phyloP scores from a whole-genome alignment of 2,113 vertebrate genomes.

The Engraulis encrasicolus region DNA sequence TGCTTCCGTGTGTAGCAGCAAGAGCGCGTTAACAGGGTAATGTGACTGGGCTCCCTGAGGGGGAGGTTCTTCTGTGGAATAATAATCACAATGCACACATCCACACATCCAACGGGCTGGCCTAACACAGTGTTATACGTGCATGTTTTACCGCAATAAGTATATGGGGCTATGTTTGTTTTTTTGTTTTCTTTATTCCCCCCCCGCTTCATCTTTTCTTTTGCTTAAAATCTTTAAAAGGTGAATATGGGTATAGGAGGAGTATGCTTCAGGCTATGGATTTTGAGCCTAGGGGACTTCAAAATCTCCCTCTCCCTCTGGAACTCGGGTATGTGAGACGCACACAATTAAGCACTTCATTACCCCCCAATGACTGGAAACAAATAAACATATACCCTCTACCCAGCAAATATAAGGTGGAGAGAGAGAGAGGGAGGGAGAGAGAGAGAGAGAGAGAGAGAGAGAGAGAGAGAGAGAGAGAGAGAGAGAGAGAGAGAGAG shows the following conservation, averaged over 20 bases:
- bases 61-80: neutral
- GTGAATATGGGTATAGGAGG: too few species aligned
- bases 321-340: neutral
- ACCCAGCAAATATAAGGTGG: conserved; percentile 60
- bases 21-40: conserved; percentile 47
- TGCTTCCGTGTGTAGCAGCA: conserved; percentile 63
- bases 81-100: neutral
- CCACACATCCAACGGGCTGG: neutral
- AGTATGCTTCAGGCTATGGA: neutral
- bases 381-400: neutral
- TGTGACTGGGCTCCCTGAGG: conserved; percentile 39
- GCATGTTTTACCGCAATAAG: neutral
- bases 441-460: neutral
- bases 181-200: too few species aligned
- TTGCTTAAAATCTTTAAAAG: too few species aligned
- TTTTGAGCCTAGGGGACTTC: neutral
- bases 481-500: neutral
- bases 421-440: too few species aligned
- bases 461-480: neutral
- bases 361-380: conserved; percentile 33
- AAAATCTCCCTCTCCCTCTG: neutral
- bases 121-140: neutral
- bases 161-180: neutral
- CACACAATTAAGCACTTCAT: conserved; percentile 63
- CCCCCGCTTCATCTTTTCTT: too few species aligned